These are phyloP conservation scores for Apolygus lucorum DNA, from an alignment of 1,140 invertebrate genomes.

Conservation along the genomic window DNA sequence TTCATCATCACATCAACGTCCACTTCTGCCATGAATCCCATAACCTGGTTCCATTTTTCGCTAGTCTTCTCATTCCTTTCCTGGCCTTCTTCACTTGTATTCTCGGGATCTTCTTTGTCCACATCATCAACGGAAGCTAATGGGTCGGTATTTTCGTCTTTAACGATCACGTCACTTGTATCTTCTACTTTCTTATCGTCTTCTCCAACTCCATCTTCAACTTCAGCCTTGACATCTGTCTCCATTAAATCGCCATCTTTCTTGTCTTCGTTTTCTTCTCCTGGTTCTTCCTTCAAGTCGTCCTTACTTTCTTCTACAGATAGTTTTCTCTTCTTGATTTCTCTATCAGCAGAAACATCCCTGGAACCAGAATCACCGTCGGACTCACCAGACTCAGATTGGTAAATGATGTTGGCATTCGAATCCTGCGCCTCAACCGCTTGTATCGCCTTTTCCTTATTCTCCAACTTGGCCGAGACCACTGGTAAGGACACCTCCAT, in stretches of 20 bases:
- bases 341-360: background rate
- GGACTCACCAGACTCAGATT: background rate
- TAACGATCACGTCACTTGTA: background rate
- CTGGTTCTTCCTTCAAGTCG: background rate
- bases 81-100: background rate
- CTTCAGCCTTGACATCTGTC: background rate
- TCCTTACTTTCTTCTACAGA: background rate
- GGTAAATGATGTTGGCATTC: background rate
- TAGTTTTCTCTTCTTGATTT: background rate
- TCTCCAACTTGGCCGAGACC: background rate
- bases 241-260: too few species aligned
- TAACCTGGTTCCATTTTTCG: background rate
- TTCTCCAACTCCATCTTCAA: background rate
- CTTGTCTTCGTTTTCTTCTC: too few species aligned
- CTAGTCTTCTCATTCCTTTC: background rate
- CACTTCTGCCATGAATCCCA: background rate
- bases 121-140: too few species aligned
- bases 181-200: background rate
- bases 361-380: background rate
- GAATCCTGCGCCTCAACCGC: background rate
- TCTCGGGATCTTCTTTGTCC: background rate
- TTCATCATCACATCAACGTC: background rate
- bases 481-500: background rate
- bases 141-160: too few species aligned
- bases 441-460: background rate